Evolutionary conservation across 2,888 invertebrate species (phyloP).

Genomic region (Disparrhopalites patrizii): DNA sequence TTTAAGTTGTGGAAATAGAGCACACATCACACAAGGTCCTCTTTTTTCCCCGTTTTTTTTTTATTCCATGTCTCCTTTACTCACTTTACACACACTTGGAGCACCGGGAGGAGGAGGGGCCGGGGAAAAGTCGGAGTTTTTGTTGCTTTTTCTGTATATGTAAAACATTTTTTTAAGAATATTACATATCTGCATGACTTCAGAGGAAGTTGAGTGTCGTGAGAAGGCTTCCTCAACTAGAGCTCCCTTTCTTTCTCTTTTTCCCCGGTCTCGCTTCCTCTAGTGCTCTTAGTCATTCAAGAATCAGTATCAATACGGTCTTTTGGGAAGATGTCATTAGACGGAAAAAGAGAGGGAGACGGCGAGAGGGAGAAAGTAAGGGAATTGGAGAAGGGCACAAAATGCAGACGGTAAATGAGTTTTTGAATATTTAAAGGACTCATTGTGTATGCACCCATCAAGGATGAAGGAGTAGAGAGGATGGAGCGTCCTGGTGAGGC

Average conservation of each 20-base stretch:
- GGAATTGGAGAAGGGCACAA: slow-evolving; percentile 17
- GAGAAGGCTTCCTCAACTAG: slow-evolving; percentile 21
- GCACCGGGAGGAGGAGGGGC: too few relatives aligned
- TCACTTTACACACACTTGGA: too few relatives aligned
- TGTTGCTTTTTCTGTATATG: too few relatives aligned
- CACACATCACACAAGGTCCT: too few relatives aligned
- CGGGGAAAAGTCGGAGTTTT: too few relatives aligned
- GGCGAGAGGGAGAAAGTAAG: background rate
- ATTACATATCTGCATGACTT: background rate
- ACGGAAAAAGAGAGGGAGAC: background rate
- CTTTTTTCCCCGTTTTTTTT: background rate
- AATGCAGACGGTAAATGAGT: slow-evolving; percentile 25
- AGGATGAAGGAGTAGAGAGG: too few relatives aligned
- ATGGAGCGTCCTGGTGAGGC: too few relatives aligned
- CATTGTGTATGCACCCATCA: slow-evolving; percentile 22
- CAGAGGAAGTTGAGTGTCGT: slow-evolving; percentile 10
- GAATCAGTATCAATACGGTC: slow-evolving; percentile 27
- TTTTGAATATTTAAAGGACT: slow-evolving; percentile 26
- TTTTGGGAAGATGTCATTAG: slow-evolving; percentile 24
- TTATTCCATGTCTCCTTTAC: too few relatives aligned
- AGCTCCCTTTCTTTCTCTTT: too few relatives aligned
- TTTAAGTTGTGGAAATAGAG: background rate
- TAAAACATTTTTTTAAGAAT: too few relatives aligned
- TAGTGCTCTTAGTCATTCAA: slow-evolving; percentile 23
- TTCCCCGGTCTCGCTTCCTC: slow-evolving; percentile 13